Evolutionary conservation across 1,140 invertebrate genomes (phyloP).

Genomic region (Bombus waltoni): DNA sequence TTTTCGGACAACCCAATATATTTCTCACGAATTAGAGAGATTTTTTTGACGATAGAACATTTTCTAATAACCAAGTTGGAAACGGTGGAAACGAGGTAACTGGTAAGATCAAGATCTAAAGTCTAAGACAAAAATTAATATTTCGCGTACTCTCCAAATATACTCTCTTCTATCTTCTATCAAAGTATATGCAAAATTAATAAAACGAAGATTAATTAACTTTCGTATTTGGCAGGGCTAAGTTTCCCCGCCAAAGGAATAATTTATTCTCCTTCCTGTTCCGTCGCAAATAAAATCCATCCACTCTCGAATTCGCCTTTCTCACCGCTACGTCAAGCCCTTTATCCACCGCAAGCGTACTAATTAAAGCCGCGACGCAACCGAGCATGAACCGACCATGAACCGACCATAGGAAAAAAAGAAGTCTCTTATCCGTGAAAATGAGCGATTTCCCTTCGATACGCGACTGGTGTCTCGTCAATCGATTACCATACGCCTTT

Average conservation of each 20-base stretch:
- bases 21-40: too few relatives aligned
- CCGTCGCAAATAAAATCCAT: slow-evolving; percentile 33
- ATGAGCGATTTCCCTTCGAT: slow-evolving; percentile 23
- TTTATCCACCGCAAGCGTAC: background rate
- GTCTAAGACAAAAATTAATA: too few relatives aligned
- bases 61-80: too few relatives aligned
- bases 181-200: background rate
- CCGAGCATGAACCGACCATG: background rate
- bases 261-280: slow-evolving; percentile 38
- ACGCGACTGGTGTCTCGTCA: background rate
- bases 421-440: slow-evolving; percentile 28
- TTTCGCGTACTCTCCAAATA: too few relatives aligned
- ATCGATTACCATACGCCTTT: slow-evolving; percentile 23
- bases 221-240: background rate
- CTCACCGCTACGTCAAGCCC: background rate
- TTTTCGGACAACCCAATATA: too few relatives aligned
- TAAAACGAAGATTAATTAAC: slow-evolving; percentile 24
- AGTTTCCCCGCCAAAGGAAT: slow-evolving; percentile 21
- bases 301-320: slow-evolving; percentile 1
- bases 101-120: background rate
- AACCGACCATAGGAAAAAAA: background rate
- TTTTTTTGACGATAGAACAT: too few relatives aligned
- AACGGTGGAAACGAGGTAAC: background rate
- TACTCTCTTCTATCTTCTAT: too few relatives aligned
- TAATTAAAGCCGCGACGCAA: slow-evolving; percentile 53